A percentile compares a stretch with the other conserved stretches of the same genome.
phyloP scores from a whole-genome alignment of 1,140 invertebrate species.

The Hydropsyche tenuis region DNA sequence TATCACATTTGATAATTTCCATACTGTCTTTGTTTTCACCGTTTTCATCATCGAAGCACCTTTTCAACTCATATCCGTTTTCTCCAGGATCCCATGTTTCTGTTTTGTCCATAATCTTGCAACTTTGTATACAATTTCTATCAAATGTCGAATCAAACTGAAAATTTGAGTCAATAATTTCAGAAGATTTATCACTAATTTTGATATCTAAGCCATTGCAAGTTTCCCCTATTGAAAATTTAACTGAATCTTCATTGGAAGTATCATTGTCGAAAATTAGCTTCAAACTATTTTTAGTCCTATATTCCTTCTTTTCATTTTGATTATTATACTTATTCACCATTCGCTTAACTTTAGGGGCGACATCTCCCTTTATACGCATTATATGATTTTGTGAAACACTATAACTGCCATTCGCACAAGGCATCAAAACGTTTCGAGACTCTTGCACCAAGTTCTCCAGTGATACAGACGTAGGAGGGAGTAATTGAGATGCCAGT shows the following conservation, averaged over 20 bases:
- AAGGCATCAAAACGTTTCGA: conserved; percentile 80
- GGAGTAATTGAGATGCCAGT: conserved; percentile 65
- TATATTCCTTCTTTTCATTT: conserved; percentile 54
- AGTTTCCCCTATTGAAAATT: conserved; percentile 51
- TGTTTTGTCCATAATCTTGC: conserved; percentile 61
- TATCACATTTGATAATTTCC: conserved; percentile 63
- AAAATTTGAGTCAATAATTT: conserved; percentile 51
- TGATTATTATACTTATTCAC: conserved; percentile 71
- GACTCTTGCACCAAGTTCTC: conserved; percentile 72
- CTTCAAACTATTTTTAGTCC: conserved; percentile 66
- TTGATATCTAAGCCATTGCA: conserved; percentile 52
- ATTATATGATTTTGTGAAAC: conserved; percentile 89
- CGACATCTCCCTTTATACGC: conserved; percentile 68
- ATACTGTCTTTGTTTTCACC: conserved; percentile 56
- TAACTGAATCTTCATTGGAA: conserved; percentile 55
- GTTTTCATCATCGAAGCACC: conserved; percentile 50
- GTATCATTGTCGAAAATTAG: conserved; percentile 67
- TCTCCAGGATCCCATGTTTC: conserved; percentile 72
- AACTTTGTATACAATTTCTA: conserved; percentile 33
- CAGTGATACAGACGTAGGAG: conserved; percentile 66
- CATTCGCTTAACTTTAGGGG: conserved; percentile 66
- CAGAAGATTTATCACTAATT: conserved; percentile 52
- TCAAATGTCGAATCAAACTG: conserved; percentile 43
- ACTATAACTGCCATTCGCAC: conserved; percentile 84
- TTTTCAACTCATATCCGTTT: conserved; percentile 46